Evolutionary conservation across 2,888 invertebrate species (phyloP).

Genomic region (Tachystola acroxantha): DNA sequence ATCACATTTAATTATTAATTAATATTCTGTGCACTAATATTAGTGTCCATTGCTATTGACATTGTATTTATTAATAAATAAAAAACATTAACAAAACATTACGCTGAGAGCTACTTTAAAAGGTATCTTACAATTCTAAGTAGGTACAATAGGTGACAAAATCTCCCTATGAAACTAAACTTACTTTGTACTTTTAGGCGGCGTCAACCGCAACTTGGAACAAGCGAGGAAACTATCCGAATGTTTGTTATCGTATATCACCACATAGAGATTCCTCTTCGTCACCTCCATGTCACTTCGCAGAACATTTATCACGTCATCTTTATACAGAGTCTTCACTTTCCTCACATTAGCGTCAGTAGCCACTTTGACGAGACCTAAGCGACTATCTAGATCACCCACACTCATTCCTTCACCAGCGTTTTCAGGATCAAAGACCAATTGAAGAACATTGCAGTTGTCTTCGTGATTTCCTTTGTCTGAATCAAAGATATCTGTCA

Average conservation of each 20-base stretch:
- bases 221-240: constrained; percentile 88
- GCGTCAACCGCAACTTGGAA: constrained; percentile 85
- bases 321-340: constrained; percentile 81
- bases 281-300: constrained; percentile 86
- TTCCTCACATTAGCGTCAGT: constrained; percentile 77
- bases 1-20: too few species aligned
- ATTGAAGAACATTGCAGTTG: constrained; percentile 90
- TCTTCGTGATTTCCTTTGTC: constrained; percentile 82
- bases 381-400: constrained; percentile 87
- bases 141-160: too few species aligned
- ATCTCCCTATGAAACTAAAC: too few species aligned
- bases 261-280: constrained; percentile 87
- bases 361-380: constrained; percentile 87
- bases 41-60: too few species aligned
- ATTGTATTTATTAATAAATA: too few species aligned
- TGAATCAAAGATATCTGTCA: constrained; percentile 91
- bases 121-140: too few species aligned
- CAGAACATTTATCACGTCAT: constrained; percentile 83
- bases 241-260: constrained; percentile 87
- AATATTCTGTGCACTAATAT: too few species aligned
- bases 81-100: too few species aligned
- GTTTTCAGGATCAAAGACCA: constrained; percentile 90
- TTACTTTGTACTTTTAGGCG: constrained; percentile 75
- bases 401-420: constrained; percentile 82
- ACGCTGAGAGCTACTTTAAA: too few species aligned